Conservation (phyloP, 2,113 vertebrate genomes). For the Pogonocichla stellata region DNA sequence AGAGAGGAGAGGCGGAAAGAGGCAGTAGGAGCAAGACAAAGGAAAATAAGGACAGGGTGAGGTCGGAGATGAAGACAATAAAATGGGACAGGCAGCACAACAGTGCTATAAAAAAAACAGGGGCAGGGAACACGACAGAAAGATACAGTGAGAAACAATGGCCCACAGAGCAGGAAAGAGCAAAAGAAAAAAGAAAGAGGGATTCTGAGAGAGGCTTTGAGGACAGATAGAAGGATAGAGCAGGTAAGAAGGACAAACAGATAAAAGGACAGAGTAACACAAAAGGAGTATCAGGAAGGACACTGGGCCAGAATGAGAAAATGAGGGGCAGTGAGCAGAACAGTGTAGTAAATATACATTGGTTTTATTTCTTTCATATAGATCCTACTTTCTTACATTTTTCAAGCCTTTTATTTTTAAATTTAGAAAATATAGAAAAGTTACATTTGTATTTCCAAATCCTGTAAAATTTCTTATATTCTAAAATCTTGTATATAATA, state of each 20-base stretch:
- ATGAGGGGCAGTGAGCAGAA: neutral
- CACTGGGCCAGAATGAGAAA: neutral
- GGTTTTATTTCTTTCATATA: neutral
- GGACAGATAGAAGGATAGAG: neutral
- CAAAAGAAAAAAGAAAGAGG: neutral
- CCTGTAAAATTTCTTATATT: neutral
- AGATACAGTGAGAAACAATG: neutral
- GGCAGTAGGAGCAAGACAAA: neutral
- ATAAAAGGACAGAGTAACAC: neutral
- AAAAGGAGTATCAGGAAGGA: neutral
- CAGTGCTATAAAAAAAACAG: too few relatives aligned
- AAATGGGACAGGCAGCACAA: neutral
- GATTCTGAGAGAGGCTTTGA: neutral
- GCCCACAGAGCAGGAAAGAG: neutral
- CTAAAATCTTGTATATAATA: neutral
- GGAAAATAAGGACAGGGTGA: neutral
- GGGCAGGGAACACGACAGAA: neutral
- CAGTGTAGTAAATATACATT: neutral
- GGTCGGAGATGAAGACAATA: neutral
- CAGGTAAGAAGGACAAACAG: neutral
- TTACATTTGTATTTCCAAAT: neutral
- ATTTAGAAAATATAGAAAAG: neutral
- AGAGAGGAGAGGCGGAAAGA: neutral
- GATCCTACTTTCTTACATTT: neutral
- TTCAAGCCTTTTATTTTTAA: neutral